These are phyloP conservation scores for Bolinopsis microptera DNA, from an alignment of 37 sponge, comb jelly and placozoan species.

Conservation along the genomic window DNA sequence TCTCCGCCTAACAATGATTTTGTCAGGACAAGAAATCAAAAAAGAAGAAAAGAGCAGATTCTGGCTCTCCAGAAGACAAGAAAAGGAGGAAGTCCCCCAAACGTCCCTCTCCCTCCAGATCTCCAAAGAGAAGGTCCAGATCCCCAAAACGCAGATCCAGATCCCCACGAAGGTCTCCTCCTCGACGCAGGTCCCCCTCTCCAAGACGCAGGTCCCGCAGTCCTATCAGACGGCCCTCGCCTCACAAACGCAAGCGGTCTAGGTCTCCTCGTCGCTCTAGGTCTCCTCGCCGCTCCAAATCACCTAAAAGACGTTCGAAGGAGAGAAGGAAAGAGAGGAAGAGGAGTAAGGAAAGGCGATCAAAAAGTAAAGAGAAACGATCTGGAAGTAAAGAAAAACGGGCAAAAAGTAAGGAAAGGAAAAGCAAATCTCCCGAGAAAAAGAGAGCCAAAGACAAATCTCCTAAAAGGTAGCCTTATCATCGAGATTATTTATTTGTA, in stretches of 20 bases:
- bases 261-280: conserved; percentile 10
- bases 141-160: conserved; percentile 18
- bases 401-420: neutral
- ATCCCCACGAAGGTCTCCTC: conserved; percentile 19
- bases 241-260: neutral
- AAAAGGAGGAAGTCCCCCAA: neutral
- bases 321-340: neutral
- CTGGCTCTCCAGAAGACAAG: neutral
- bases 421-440: neutral
- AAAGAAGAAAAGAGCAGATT: neutral
- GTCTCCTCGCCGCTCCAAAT: conserved; percentile 3
- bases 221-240: conserved; percentile 53
- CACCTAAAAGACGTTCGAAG: neutral
- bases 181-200: conserved; percentile 36
- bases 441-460: neutral
- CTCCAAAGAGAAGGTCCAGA: conserved; percentile 32
- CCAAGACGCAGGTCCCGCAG: conserved; percentile 62
- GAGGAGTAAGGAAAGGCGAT: neutral
- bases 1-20: neutral
- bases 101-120: neutral
- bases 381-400: neutral
- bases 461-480: neutral
- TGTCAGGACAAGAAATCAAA: conserved; percentile 25
- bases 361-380: neutral
- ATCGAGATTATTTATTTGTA: no score